Conservation (phyloP, 2,797 vertebrate species). For the Acanthopagrus latus region DNA sequence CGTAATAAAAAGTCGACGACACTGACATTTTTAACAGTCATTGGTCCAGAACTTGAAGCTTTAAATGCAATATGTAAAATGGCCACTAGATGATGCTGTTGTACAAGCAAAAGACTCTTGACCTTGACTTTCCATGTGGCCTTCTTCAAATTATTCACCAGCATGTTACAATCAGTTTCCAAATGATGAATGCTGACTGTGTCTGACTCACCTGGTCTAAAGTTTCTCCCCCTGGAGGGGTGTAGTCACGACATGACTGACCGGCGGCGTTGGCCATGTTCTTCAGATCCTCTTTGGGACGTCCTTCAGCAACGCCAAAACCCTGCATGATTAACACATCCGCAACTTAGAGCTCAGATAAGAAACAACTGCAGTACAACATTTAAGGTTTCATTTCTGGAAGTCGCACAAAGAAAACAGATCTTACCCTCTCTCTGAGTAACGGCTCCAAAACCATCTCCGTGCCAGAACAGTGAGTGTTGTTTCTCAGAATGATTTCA, state of each 20-base stretch:
- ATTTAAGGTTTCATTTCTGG: background rate
- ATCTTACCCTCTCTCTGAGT: constrained; percentile 84
- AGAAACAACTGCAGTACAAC: accelerated
- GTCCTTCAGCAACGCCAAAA: constrained; percentile 93
- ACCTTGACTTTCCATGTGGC: background rate
- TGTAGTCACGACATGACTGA: constrained; percentile 89
- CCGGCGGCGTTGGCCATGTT: constrained; percentile 93
- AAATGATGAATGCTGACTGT: background rate
- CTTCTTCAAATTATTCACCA: background rate
- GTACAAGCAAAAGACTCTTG: constrained; percentile 30
- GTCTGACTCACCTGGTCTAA: constrained; percentile 88
- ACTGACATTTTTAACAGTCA: background rate
- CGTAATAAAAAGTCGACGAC: background rate
- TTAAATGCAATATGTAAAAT: constrained; percentile 15
- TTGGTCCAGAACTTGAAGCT: background rate
- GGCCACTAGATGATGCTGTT: constrained; percentile 50
- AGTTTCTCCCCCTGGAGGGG: constrained; percentile 94
- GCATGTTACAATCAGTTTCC: background rate
- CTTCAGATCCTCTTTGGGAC: constrained; percentile 88
- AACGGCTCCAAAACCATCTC: constrained; percentile 81
- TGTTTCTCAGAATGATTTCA: constrained; percentile 82
- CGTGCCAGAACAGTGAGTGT: constrained; percentile 73
- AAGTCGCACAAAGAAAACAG: background rate
- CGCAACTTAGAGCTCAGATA: background rate
- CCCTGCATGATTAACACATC: constrained; percentile 79